Conservation (phyloP, 2,113 vertebrate genomes). For the Chaetodon auriga region DNA sequence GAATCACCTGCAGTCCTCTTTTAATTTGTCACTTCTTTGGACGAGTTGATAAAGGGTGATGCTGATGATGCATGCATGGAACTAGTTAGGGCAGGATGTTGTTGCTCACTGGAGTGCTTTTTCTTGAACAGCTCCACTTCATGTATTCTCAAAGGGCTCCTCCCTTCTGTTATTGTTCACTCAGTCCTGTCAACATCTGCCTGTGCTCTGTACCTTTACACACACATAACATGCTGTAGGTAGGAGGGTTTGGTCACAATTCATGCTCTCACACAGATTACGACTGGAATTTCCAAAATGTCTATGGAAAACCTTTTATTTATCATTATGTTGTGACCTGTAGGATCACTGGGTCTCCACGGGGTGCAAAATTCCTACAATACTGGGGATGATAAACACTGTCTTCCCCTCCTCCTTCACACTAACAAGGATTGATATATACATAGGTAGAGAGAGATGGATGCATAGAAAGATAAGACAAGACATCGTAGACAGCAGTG, state of each 20-base stretch:
- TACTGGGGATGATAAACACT: background rate
- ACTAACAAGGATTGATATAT: constrained; percentile 16
- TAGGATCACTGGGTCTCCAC: background rate
- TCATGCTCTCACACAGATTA: background rate
- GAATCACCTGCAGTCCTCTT: background rate
- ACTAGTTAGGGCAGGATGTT: background rate
- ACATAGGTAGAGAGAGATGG: constrained; percentile 1
- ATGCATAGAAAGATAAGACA: constrained; percentile 16
- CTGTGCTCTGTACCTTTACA: background rate
- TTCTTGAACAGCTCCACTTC: background rate
- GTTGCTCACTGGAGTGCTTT: background rate
- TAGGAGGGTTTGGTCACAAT: background rate
- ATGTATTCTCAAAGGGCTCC: background rate
- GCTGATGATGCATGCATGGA: background rate
- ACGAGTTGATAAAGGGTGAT: background rate
- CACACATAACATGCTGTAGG: background rate
- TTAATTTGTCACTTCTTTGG: background rate
- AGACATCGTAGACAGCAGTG: constrained; percentile 42
- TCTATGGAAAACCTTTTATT: background rate
- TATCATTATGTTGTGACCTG: constrained; percentile 2
- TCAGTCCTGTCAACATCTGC: constrained; percentile 11
- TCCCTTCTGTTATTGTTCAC: constrained; percentile 1
- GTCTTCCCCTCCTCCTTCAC: background rate
- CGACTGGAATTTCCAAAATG: background rate
- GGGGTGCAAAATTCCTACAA: background rate